These are phyloP conservation scores for Drosophila fulvimacula DNA, from an alignment of 2,888 invertebrate genomes.

Conservation along the genomic window DNA sequence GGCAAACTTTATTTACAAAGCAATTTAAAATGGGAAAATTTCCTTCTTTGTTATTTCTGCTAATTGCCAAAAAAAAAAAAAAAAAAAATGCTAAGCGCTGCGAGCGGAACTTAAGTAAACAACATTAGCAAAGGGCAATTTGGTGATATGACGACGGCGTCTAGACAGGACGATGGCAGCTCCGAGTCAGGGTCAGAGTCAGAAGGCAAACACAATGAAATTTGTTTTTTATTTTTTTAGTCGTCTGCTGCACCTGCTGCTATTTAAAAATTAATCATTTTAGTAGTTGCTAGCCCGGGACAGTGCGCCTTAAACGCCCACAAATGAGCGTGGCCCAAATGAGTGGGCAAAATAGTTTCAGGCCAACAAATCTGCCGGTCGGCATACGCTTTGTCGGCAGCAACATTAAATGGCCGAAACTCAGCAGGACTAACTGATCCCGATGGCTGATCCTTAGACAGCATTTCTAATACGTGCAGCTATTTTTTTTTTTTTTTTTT, in stretches of 20 bases:
- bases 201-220: slow-evolving; percentile 24
- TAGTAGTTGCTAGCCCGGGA: slow-evolving; percentile 6
- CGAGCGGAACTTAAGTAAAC: slow-evolving; percentile 60
- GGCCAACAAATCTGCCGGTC: slow-evolving; percentile 39
- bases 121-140: slow-evolving; percentile 66
- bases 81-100: slow-evolving; percentile 21
- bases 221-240: slow-evolving; percentile 15
- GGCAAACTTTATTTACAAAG: slow-evolving; percentile 40
- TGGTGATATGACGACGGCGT: slow-evolving; percentile 60
- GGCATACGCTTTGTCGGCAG: slow-evolving; percentile 44
- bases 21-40: slow-evolving; percentile 35
- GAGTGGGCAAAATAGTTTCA: slow-evolving; percentile 41
- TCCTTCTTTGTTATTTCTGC: slow-evolving; percentile 35
- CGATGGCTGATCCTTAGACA: slow-evolving; percentile 4
- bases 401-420: slow-evolving; percentile 16
- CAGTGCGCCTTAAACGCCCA: slow-evolving; percentile 38
- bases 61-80: slow-evolving; percentile 56
- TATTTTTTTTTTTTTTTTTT: slow-evolving; percentile 36
- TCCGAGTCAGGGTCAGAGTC: slow-evolving; percentile 39
- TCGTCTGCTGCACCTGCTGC: slow-evolving; percentile 54
- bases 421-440: slow-evolving; percentile 39
- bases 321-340: slow-evolving; percentile 26
- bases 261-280: slow-evolving; percentile 33
- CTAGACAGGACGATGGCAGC: slow-evolving; percentile 49
- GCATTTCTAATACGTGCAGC: slow-evolving; percentile 28